Evolutionary conservation across 2,113 vertebrate species (phyloP), one percentile per base, ranked within the genome.

Genomic region (Crotalus tigris): DNA sequence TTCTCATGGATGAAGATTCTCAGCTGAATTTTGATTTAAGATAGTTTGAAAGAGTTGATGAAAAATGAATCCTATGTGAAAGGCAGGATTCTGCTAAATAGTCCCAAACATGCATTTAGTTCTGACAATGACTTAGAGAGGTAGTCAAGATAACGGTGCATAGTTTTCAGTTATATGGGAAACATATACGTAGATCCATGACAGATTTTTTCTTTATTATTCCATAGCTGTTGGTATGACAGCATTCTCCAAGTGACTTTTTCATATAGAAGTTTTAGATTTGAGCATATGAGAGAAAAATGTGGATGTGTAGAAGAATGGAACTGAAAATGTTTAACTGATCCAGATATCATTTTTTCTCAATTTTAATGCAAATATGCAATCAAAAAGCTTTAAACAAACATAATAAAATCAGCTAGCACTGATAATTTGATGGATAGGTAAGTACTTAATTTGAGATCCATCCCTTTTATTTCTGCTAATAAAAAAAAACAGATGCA

Each of bases 401-500:
- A 93, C 51, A 0, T 0, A 6, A 75, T 69, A 92, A 1, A 89
- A 19, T 89, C 64, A 92, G 3, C 44, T 23, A 49, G 89, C 15
- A 17, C 3, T 86, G 61, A 61, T 55, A 93, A 61, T 55, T 24
- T 92, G 11, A 0, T 64, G 92, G 19, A 92, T 95, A 81, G 92
- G 17, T 33, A 90, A 29, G 21, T 94, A 29, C 44, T 96, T 94
- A 33, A 15, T 92, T 92, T 93, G 29, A 44, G 92, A 91, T 29
- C n/a, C 85, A 46, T 92, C 5, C 75, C 39, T 92, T 15, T 53
- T 12, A 0, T 90, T 96, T 94, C 29, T 94, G 17, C 51, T 94
- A 94, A 94, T 94, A 95, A 92, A 94, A 94, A 95, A 95, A 7
- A 53, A 69, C 15, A 3, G 1, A 21, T 88, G 39, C 89, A 90